Conservation (phyloP, 2,797 vertebrate species). For the Clarias laeviceps region DNA sequence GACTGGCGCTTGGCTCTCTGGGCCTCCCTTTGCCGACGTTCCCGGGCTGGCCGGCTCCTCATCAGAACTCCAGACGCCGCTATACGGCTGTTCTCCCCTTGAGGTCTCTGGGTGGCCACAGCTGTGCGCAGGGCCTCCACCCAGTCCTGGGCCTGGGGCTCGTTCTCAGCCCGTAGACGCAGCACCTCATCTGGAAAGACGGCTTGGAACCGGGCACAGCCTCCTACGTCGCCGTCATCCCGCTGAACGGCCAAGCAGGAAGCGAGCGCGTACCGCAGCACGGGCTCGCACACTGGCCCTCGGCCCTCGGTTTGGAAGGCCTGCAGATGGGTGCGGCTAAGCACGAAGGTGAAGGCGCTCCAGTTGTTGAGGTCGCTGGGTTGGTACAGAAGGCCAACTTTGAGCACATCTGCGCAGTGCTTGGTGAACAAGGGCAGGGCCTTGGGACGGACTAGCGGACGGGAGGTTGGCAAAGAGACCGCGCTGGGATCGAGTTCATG, state of each 20-base stretch:
- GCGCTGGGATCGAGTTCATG: constrained; percentile 53
- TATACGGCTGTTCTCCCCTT: constrained; percentile 67
- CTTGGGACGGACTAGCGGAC: constrained; percentile 69
- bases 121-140: constrained; percentile 82
- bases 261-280: constrained; percentile 81
- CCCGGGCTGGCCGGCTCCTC: constrained; percentile 68
- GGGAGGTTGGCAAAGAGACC: constrained; percentile 30
- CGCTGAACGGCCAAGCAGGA: constrained; percentile 84
- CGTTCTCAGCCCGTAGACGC: constrained; percentile 83
- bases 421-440: constrained; percentile 79
- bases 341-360: constrained; percentile 90
- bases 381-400: constrained; percentile 86
- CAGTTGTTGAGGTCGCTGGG: constrained; percentile 90
- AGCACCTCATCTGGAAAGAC: constrained; percentile 87
- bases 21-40: constrained; percentile 74
- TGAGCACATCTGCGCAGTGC: constrained; percentile 82
- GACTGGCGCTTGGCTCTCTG: constrained; percentile 89
- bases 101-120: constrained; percentile 71
- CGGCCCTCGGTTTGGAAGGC: constrained; percentile 86
- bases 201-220: constrained; percentile 82
- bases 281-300: constrained; percentile 85
- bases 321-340: constrained; percentile 82
- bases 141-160: constrained; percentile 87
- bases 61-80: constrained; percentile 67
- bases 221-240: constrained; percentile 76